These are phyloP conservation scores for Lithodes maja DNA, from an alignment of 2,888 invertebrate species.

Conservation along the genomic window DNA sequence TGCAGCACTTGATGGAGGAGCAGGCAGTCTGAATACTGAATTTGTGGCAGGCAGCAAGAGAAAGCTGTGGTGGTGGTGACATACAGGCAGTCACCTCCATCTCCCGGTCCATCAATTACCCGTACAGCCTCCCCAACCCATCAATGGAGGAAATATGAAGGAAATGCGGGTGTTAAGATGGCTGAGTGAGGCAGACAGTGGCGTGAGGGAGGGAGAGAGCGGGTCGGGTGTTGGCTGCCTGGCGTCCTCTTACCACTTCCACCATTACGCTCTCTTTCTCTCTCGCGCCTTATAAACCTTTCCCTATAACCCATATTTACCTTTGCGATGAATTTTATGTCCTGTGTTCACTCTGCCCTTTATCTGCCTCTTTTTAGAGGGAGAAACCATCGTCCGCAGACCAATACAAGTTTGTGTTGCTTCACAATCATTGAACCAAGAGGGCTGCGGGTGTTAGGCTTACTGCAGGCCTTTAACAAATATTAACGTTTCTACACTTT, in stretches of 20 bases:
- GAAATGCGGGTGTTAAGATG: slow-evolving; percentile 47
- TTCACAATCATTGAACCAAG: slow-evolving; percentile 68
- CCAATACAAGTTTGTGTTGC: slow-evolving; percentile 67
- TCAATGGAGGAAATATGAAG: slow-evolving; percentile 18
- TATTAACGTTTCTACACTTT: slow-evolving; percentile 47
- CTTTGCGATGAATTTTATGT: slow-evolving; percentile 55
- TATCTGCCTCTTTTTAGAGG: slow-evolving; percentile 69
- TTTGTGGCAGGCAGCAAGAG: no score
- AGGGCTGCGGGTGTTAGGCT: slow-evolving; percentile 66
- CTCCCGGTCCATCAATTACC: no score
- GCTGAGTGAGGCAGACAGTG: slow-evolving; percentile 16
- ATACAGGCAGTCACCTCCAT: no score
- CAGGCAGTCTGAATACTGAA: no score
- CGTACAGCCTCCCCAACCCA: no score
- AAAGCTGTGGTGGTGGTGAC: no score
- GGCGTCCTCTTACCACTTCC: slow-evolving; percentile 51
- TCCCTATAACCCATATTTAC: slow-evolving; percentile 25
- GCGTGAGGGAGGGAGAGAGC: slow-evolving; percentile 44
- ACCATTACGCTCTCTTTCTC: slow-evolving; percentile 32
- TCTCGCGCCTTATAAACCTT: not conserved
- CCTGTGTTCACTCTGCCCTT: slow-evolving; percentile 62
- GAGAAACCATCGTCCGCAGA: slow-evolving; percentile 70
- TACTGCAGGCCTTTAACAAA: slow-evolving; percentile 51
- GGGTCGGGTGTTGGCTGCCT: slow-evolving; percentile 63
- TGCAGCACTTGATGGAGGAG: no score